Evolutionary conservation across 1,140 invertebrate genomes (phyloP).

Genomic region (Drosophila sechellia): DNA sequence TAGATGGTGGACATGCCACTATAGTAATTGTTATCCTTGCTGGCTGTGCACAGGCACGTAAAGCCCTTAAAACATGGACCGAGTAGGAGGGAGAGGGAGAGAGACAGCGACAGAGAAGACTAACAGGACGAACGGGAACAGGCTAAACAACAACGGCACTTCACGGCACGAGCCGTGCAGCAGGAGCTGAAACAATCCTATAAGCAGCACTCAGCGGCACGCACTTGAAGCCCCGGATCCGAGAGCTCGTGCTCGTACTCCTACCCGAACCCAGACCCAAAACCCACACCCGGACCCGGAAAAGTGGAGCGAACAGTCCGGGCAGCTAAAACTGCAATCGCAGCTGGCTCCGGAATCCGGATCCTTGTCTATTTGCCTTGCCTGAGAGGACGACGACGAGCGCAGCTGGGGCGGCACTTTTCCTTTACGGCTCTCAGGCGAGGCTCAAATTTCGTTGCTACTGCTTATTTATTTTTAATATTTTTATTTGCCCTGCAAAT

Average conservation of each 20-base stretch:
- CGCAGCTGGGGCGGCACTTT: constrained; percentile 21
- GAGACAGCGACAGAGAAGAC: no score
- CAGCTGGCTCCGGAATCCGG: constrained; percentile 34
- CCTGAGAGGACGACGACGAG: not conserved
- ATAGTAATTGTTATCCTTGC: constrained; percentile 79
- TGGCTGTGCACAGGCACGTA: constrained; percentile 76
- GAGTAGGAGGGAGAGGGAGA: not conserved
- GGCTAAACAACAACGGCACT: constrained; percentile 69
- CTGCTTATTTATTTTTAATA: constrained; percentile 77
- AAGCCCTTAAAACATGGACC: constrained; percentile 41
- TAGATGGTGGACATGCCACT: constrained; percentile 63
- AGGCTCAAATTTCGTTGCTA: constrained; percentile 50
- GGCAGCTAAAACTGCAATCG: constrained; percentile 79
- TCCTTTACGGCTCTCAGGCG: constrained; percentile 6
- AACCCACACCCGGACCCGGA: not conserved
- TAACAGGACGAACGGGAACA: constrained; percentile 19
- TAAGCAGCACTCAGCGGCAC: constrained; percentile 80
- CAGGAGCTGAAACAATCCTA: constrained; percentile 53
- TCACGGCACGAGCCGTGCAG: constrained; percentile 55
- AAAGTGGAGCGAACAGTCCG: not conserved
- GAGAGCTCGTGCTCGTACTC: not conserved
- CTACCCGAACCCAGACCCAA: not conserved
- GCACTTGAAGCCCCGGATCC: constrained; percentile 56
- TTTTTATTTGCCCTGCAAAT: constrained; percentile 72
- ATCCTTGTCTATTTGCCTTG: constrained; percentile 28